Evolutionary conservation across 1,140 invertebrate species (phyloP).

Genomic region (Cryptotermes secundus): DNA sequence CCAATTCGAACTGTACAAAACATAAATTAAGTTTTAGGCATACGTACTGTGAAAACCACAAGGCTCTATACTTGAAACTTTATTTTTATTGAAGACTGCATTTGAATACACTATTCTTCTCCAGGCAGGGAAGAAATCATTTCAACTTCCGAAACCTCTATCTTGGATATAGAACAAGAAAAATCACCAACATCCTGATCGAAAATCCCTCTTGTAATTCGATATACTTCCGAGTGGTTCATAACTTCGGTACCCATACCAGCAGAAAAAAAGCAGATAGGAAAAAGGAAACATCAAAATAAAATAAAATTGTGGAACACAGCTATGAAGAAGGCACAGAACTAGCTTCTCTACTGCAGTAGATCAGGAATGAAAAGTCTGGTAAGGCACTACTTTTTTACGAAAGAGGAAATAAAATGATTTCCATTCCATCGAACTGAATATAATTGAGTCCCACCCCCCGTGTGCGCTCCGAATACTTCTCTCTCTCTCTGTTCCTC

Average conservation of each 20-base stretch:
- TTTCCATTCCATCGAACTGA: constrained; percentile 11
- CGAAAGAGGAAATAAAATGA: neutral
- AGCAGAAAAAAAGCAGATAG: neutral
- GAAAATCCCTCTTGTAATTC: neutral
- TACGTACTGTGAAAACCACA: too few relatives aligned
- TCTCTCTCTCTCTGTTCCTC: neutral
- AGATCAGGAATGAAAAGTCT: neutral
- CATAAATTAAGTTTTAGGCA: too few relatives aligned
- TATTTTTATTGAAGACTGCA: neutral
- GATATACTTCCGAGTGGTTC: neutral
- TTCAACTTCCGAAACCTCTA: neutral
- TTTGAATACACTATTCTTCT: neutral
- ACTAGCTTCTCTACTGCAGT: neutral
- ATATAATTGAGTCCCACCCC: neutral
- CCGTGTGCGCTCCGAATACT: neutral
- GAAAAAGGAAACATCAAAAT: neutral
- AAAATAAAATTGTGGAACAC: neutral
- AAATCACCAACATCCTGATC: neutral
- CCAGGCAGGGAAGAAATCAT: neutral
- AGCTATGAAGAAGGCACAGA: neutral
- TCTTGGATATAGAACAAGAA: neutral
- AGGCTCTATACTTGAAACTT: neutral
- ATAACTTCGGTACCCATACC: neutral
- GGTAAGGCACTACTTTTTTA: neutral
- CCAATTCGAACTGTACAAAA: too few relatives aligned